Conservation (phyloP, 2,888 invertebrate genomes). For the Lithophane semibrunnea region DNA sequence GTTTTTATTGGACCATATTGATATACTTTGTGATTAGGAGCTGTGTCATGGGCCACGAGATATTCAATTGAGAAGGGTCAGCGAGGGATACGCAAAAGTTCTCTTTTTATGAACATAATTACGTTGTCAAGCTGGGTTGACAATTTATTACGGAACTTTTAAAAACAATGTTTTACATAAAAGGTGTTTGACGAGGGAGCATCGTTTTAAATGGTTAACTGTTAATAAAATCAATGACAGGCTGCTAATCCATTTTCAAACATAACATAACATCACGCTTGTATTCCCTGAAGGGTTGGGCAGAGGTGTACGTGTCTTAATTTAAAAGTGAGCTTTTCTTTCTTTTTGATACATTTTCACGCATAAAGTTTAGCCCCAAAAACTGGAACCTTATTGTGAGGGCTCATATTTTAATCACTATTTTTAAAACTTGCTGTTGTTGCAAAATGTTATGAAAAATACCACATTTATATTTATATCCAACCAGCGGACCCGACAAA, state of each 20-base stretch:
- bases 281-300: not conserved
- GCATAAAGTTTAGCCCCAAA: too few relatives aligned
- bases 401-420: not conserved
- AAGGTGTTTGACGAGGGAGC: not conserved
- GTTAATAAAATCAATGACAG: not conserved
- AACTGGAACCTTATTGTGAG: not conserved
- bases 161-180: not conserved
- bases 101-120: not conserved
- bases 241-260: not conserved
- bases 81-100: slow-evolving; percentile 52
- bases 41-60: slow-evolving; percentile 75
- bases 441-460: slow-evolving; percentile 13
- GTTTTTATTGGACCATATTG: slow-evolving; percentile 87
- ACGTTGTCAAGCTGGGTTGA: not conserved
- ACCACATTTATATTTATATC: not conserved
- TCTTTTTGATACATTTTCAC: not conserved
- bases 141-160: not conserved
- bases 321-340: not conserved
- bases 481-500: too few relatives aligned
- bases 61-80: slow-evolving; percentile 79
- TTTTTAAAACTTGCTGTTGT: not conserved
- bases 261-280: too few relatives aligned
- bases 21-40: slow-evolving; percentile 84
- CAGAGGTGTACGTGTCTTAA: not conserved
- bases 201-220: not conserved